Conservation (phyloP, 2,888 invertebrate species). For the Drosophila demipolita region DNA sequence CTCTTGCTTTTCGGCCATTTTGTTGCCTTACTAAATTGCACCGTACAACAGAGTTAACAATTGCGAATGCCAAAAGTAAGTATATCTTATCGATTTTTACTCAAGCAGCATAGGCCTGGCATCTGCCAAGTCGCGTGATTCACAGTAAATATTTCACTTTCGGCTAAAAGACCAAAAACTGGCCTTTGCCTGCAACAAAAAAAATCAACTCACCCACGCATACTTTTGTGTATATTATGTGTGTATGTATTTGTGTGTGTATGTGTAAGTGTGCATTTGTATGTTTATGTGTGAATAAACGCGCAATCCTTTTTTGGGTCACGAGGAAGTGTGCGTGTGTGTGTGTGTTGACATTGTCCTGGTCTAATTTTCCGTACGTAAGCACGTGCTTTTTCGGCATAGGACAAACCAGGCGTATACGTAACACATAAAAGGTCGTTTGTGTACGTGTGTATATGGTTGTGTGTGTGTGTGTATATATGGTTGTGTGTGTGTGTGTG, state of each 20-base stretch:
- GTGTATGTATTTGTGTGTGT: slow-evolving; percentile 1
- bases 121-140: slow-evolving; percentile 76
- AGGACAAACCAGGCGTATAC: slow-evolving; percentile 58
- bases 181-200: slow-evolving; percentile 12
- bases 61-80: slow-evolving; percentile 65
- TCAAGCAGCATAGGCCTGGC: slow-evolving; percentile 36
- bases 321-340: slow-evolving; percentile 65
- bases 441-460: slow-evolving; percentile 3
- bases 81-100: slow-evolving; percentile 73
- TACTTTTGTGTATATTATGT: slow-evolving; percentile 13
- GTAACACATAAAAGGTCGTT: slow-evolving; percentile 57
- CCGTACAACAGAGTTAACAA: slow-evolving; percentile 34
- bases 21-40: slow-evolving; percentile 39
- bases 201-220: slow-evolving; percentile 19
- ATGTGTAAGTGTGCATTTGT: neutral
- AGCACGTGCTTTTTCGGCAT: slow-evolving; percentile 75
- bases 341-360: slow-evolving; percentile 78
- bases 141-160: slow-evolving; percentile 69
- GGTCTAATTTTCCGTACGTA: slow-evolving; percentile 66
- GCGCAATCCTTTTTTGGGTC: slow-evolving; percentile 72
- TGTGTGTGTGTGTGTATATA: slow-evolving; percentile 1
- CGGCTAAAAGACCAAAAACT: slow-evolving; percentile 25
- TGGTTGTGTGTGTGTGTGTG: slow-evolving; percentile 1
- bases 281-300: slow-evolving; percentile 10
- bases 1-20: slow-evolving; percentile 33